These are phyloP conservation scores for Nothoprocta pentlandii DNA, from an alignment of 2,113 vertebrate species.

Conservation along the genomic window DNA sequence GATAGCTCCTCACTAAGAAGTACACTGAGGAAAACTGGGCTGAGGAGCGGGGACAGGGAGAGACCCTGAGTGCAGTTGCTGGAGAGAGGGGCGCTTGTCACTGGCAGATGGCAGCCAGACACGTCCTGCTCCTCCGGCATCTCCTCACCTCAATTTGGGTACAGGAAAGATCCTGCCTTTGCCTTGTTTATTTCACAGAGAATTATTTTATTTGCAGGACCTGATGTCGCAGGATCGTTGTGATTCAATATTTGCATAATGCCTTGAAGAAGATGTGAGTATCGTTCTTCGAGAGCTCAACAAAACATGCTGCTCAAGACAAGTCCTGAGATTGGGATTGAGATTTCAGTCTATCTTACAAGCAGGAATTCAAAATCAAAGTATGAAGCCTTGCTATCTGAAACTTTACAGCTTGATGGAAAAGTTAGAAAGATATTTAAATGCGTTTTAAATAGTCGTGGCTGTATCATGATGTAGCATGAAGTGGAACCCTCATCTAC, in stretches of 20 bases:
- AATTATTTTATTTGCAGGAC: conserved; percentile 44
- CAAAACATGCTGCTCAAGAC: conserved; percentile 37
- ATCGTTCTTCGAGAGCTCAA: conserved; percentile 69
- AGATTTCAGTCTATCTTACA: conserved; percentile 57
- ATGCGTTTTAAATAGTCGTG: conserved; percentile 62
- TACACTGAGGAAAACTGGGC: not conserved
- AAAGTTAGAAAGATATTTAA: conserved; percentile 61
- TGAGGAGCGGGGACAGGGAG: not conserved
- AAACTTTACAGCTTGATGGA: conserved; percentile 49
- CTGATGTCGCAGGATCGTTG: conserved; percentile 46
- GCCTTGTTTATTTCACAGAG: not conserved
- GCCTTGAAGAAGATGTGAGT: conserved; percentile 66
- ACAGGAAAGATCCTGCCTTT: not conserved
- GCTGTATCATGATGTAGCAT: conserved; percentile 33
- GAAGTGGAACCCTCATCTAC: conserved; percentile 1
- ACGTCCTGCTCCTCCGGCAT: not conserved
- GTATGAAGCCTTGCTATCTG: conserved; percentile 51
- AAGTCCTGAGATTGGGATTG: no score
- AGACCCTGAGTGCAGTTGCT: not conserved
- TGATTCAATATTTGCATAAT: conserved; percentile 64
- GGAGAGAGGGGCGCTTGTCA: not conserved
- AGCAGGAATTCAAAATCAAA: conserved; percentile 66
- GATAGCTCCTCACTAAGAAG: not conserved
- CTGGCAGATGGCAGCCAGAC: not conserved
- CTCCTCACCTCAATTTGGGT: not conserved